Conservation (phyloP, 2,888 invertebrate species). For the Camponotus fellah region DNA sequence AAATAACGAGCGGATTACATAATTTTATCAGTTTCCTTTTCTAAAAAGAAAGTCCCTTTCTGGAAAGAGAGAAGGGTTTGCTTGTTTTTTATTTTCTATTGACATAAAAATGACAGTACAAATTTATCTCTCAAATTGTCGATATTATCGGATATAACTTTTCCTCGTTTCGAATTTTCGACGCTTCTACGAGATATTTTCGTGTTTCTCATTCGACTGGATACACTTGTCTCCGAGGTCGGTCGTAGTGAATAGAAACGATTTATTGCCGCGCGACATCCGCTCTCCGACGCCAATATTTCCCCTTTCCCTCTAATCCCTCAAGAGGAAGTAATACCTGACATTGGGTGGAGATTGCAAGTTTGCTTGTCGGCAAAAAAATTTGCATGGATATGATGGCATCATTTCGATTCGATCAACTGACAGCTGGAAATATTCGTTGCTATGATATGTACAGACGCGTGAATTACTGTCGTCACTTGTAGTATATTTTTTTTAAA, state of each 20-base stretch:
- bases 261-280: constrained; percentile 48
- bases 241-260: constrained; percentile 47
- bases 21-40: not conserved
- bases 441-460: not conserved
- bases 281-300: constrained; percentile 38
- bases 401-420: constrained; percentile 32
- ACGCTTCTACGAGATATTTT: constrained; percentile 10
- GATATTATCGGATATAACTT: constrained; percentile 6
- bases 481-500: not conserved
- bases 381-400: constrained; percentile 48
- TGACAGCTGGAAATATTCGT: constrained; percentile 36
- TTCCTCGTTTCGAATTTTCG: constrained; percentile 28
- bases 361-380: constrained; percentile 38
- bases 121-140: constrained; percentile 7
- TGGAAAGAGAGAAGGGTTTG: too few relatives aligned
- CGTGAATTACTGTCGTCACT: constrained; percentile 16
- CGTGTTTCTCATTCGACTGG: constrained; percentile 18
- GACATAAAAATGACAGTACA: not conserved
- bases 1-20: not conserved
- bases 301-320: not conserved
- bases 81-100: not conserved
- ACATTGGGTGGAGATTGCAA: constrained; percentile 42
- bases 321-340: constrained; percentile 37
- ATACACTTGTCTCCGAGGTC: constrained; percentile 27
- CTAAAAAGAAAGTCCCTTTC: not conserved